Evolutionary conservation across 1,140 invertebrate genomes (phyloP).

Genomic region (Coptotermes formosanus): DNA sequence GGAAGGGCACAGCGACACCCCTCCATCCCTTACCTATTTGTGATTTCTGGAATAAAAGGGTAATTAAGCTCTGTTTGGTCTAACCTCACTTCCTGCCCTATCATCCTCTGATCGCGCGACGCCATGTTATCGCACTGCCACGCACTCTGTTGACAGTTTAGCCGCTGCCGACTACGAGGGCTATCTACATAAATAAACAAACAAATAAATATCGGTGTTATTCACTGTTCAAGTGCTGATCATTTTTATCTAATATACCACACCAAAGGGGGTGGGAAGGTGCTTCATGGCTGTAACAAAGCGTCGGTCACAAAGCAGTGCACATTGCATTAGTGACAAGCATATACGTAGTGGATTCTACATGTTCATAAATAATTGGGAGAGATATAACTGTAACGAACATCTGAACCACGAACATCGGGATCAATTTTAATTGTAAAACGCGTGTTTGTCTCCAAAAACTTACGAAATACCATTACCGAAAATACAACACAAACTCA

Average conservation of each 20-base stretch:
- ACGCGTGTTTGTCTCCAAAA: too few relatives aligned
- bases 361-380: too few relatives aligned
- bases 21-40: background rate
- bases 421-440: too few relatives aligned
- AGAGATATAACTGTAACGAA: too few relatives aligned
- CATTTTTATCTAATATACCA: conserved; percentile 7
- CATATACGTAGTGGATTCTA: too few relatives aligned
- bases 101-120: background rate
- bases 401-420: too few relatives aligned
- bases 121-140: conserved; percentile 1
- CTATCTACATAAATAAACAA: conserved; percentile 13
- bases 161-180: background rate
- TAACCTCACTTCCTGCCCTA: conserved; percentile 9
- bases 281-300: background rate
- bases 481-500: too few relatives aligned
- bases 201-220: conserved; percentile 13
- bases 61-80: conserved; percentile 7
- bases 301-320: background rate
- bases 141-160: conserved; percentile 7
- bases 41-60: background rate
- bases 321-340: background rate
- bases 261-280: background rate
- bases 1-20: background rate
- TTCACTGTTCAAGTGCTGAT: background rate
- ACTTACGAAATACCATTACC: too few relatives aligned